Percentiles rank a stretch among this genome's conserved stretches.
phyloP scores from a whole-genome alignment of 2,113 vertebrate genomes.

The Anolis carolinensis region DNA sequence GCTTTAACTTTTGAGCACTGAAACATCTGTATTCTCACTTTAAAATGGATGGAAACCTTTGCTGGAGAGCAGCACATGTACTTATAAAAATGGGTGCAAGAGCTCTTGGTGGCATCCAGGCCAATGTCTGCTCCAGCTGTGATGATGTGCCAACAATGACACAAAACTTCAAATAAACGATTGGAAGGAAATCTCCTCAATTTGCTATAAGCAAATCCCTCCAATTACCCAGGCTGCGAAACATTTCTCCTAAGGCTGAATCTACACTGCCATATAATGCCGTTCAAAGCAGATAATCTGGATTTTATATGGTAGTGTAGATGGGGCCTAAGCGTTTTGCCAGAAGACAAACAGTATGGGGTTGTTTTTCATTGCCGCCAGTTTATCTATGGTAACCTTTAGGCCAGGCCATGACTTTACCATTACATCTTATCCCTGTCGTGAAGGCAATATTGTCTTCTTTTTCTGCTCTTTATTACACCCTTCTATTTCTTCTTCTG shows the following conservation, averaged over 20 bases:
- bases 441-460: too few species aligned
- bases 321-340: too few species aligned
- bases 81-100: not conserved
- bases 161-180: not conserved
- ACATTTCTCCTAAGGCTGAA: not conserved
- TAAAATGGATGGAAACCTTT: not conserved
- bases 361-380: not conserved
- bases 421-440: too few species aligned
- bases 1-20: not conserved
- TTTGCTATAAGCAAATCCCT: not conserved
- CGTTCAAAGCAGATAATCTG: too few species aligned
- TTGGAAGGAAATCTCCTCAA: not conserved
- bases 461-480: too few species aligned
- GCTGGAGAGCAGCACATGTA: not conserved
- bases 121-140: not conserved
- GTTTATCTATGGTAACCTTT: too few species aligned
- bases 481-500: too few species aligned
- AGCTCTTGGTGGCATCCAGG: not conserved
- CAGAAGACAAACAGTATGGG: not conserved
- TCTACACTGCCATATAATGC: too few species aligned
- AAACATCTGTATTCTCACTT: not conserved
- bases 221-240: not conserved
- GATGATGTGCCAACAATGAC: too few species aligned
- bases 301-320: too few species aligned
- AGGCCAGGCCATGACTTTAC: too few species aligned